These are phyloP conservation scores for Biston stratarius DNA, from an alignment of 2,888 invertebrate species.

Conservation along the genomic window DNA sequence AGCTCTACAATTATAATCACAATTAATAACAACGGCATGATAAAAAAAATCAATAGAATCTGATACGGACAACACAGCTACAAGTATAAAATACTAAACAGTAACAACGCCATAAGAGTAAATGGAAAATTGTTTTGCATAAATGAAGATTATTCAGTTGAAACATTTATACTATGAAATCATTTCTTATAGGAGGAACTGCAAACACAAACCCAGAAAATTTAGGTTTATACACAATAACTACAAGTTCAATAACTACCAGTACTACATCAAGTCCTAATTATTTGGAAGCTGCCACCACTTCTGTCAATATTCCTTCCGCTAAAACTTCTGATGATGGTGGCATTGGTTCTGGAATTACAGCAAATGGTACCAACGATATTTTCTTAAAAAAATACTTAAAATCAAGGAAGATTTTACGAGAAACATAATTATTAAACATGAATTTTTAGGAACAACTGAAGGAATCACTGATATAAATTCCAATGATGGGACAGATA, in stretches of 20 bases:
- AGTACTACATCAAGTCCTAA: background rate
- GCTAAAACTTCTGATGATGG: constrained; percentile 7
- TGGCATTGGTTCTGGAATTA: background rate
- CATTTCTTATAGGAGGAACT: constrained; percentile 9
- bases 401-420: background rate
- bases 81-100: background rate
- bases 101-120: no score
- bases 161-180: background rate
- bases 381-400: background rate
- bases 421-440: background rate
- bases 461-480: background rate
- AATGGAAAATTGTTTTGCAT: background rate
- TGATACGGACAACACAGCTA: background rate
- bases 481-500: no score
- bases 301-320: background rate
- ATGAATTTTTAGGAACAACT: background rate
- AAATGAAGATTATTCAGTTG: background rate
- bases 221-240: constrained; percentile 1
- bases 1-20: constrained; percentile 18
- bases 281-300: background rate
- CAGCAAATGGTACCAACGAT: background rate
- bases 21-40: background rate
- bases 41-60: background rate
- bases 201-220: background rate
- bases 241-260: background rate